Percentiles rank a stretch among this genome's conserved stretches.
Conservation (phyloP, 2,797 vertebrate species). For the Pseudopleuronectes americanus region DNA sequence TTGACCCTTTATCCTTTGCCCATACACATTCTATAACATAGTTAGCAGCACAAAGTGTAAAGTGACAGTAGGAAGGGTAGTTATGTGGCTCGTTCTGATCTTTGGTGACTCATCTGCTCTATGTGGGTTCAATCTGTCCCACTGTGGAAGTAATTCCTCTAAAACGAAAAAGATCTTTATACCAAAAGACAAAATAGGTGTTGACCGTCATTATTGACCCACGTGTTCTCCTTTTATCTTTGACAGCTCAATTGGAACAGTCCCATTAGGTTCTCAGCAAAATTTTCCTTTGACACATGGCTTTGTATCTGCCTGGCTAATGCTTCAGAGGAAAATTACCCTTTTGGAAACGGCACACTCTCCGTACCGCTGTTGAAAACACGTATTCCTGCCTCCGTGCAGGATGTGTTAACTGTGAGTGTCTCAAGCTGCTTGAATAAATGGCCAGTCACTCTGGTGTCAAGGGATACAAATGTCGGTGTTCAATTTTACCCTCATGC, state of each 20-base stretch:
- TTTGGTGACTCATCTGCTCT: too few species aligned
- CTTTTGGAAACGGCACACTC: too few species aligned
- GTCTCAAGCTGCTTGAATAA: conserved; percentile 5
- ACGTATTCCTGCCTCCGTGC: neutral
- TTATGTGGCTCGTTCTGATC: too few species aligned
- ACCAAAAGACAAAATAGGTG: neutral
- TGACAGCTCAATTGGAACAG: neutral
- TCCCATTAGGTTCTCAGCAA: neutral
- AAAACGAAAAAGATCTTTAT: neutral
- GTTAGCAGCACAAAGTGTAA: too few species aligned
- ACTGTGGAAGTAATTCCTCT: neutral
- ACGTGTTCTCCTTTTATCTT: too few species aligned
- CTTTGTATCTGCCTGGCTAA: neutral
- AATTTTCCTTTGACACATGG: neutral
- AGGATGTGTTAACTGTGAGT: neutral
- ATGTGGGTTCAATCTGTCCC: too few species aligned
- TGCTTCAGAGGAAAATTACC: too few species aligned
- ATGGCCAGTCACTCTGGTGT: neutral
- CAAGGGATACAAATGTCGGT: neutral
- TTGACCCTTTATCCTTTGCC: too few species aligned
- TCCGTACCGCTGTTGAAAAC: too few species aligned
- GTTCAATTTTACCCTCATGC: neutral
- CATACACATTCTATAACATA: too few species aligned
- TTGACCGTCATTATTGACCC: neutral
- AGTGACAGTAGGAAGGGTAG: too few species aligned